Evolutionary conservation across 2,888 invertebrate genomes (phyloP), one percentile per base, ranked within the genome.

Genomic region (Aquatica leii): DNA sequence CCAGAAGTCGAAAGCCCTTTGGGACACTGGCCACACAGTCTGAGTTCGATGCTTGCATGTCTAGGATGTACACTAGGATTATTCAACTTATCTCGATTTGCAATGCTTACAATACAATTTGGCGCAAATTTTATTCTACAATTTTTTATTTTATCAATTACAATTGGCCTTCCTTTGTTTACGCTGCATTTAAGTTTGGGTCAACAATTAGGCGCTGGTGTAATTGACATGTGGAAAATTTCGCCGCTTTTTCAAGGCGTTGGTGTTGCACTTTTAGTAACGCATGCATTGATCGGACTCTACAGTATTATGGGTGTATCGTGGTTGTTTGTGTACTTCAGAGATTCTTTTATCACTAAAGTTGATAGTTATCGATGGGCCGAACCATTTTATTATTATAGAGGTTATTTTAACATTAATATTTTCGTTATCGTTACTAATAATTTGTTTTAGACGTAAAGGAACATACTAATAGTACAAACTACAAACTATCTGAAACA

Each of bases 201-300:
- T 1, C 93, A 94, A 80, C 90, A 93, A 72, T 83, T 95, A 62
- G 89, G 90, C 49, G 88, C 93, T 0, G 95, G 95, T 0, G 92
- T 94, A 1, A 88, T 95, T 63, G 94, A 94, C 73, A 95, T 95
- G 95, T 96, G 95, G 95, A 88, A 88, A 75, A 94, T 95, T 74
- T 95, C 95, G 57, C 96, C 96, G 0, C 88, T 95, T 72, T 95
- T 95, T 79, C 91, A 93, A 83, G 95, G 96, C 1, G 92, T 95
- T 15, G 95, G 95, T 14, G 89, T 95, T 54, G 89, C 94, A 0
- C 81, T 95, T 69, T 85, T 95, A 17, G 81, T 92, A 61, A 88
- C 90, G 4, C 95, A 95, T 79, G 90, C 91, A 3, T 84, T 93
- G 51, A 87, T 94, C 71, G 94, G 95, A 54, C 86, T 94, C 69